Evolutionary conservation across 2,797 vertebrate genomes (phyloP), one percentile per base, ranked within the genome.

Genomic region (Fringilla coelebs): DNA sequence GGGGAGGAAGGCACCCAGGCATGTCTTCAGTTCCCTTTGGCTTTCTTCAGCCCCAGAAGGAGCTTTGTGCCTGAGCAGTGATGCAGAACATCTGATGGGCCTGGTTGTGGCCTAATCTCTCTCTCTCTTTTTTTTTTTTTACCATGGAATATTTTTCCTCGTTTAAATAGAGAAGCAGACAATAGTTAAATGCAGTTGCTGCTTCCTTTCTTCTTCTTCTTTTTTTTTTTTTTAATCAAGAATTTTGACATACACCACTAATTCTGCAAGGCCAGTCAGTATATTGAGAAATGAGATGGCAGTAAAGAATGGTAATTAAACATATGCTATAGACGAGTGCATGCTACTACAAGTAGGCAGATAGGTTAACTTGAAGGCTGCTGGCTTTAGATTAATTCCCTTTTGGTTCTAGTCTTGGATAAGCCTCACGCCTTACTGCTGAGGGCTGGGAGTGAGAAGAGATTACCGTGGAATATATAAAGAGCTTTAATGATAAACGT

Each of bases 51-150:
- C 63, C 90, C 88, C 82, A 94, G 94, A 88, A 89, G 48, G 85
- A 84, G 91, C 94, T 95, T 97, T 96, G 94, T 96, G 93, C 66
- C 85, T 94, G 95, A 73, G 91, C 93, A 89, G 87, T 92, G 93
- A 95, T 93, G 94, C 96, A 95, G 93, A 97, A 96, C 94, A 94
- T 92, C 93, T 92, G 70, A 89, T 92, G 92, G 91, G 89, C 83
- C 74, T 73, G 76, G 3, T 52, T 85, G 70, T 81, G 83, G 52
- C 85, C 75, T 92, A 78, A 96, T 93, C 87, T 82, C 40, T 15
- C 29, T 17, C 6, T 51, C 4, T 32, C 25, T 14, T 5, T 21
- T 3, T 3, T 25, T 19, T 26, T 15, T 17, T 14, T 15, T 3
- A 1, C 22, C 28, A 48, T 21, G 34, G 72, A 78, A 54, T 84